A percentile compares a stretch with the other conserved stretches of the same genome.
Evolutionary conservation across 2,113 vertebrate genomes (phyloP).

Genomic region (Sardina pilchardus): DNA sequence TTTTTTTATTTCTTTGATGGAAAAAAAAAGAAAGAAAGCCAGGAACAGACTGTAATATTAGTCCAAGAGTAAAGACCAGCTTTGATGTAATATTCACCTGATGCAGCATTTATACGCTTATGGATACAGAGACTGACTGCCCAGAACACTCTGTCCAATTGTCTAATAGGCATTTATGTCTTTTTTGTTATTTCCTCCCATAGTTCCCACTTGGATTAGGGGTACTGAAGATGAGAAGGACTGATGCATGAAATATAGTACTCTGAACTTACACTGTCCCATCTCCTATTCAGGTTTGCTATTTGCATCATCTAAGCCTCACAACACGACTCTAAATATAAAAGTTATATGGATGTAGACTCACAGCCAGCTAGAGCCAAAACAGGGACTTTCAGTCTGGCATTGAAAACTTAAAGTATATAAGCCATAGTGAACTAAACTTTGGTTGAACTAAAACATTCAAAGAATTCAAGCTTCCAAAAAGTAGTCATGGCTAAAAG

Average conservation of each 20-base stretch:
- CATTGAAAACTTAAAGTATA: too few species aligned
- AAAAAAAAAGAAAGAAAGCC: background rate
- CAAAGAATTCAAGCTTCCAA: too few species aligned
- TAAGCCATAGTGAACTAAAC: too few species aligned
- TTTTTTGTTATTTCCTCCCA: background rate
- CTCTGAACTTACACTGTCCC: background rate
- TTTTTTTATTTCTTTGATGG: background rate
- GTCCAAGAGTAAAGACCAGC: background rate
- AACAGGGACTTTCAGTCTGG: background rate
- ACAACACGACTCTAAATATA: too few species aligned
- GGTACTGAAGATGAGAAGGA: background rate
- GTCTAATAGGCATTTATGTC: background rate
- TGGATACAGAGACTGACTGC: background rate
- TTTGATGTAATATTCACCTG: slow-evolving; percentile 1
- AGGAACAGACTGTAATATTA: background rate
- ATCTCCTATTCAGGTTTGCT: too few species aligned
- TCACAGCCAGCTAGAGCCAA: too few species aligned
- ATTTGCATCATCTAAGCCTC: too few species aligned
- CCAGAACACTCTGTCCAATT: background rate
- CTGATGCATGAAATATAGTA: background rate
- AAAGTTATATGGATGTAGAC: too few species aligned
- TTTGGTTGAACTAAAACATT: too few species aligned
- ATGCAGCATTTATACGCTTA: background rate
- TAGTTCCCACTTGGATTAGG: too few species aligned
- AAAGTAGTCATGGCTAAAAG: too few species aligned